A percentile compares a stretch with the other conserved stretches of the same genome.
phyloP scores from a whole-genome alignment of 1,140 invertebrate genomes.

The Caenorhabditis elegans region WBcel235 BX284604.4:17192001-17192500 shows the following conservation, averaged over 20 bases:
- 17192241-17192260: neutral
- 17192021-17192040: too few species aligned
- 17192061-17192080: neutral
- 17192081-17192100: neutral
- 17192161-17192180: neutral
- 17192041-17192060: neutral
- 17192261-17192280: neutral
- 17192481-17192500: too few species aligned
- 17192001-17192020: neutral
- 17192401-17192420: too few species aligned
- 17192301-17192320: too few species aligned
- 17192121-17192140: neutral
- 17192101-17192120: neutral
- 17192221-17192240: neutral
- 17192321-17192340: too few species aligned
- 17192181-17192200: neutral
- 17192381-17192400: too few species aligned
- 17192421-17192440: too few species aligned
- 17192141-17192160: neutral
- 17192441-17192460: too few species aligned
- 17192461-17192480: too few species aligned
- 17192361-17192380: too few species aligned
- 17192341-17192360: too few species aligned
- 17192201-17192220: constrained; percentile 7
- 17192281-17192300: too few species aligned